Conservation (phyloP, 2,113 vertebrate species). For the Corvus hawaiiensis region DNA sequence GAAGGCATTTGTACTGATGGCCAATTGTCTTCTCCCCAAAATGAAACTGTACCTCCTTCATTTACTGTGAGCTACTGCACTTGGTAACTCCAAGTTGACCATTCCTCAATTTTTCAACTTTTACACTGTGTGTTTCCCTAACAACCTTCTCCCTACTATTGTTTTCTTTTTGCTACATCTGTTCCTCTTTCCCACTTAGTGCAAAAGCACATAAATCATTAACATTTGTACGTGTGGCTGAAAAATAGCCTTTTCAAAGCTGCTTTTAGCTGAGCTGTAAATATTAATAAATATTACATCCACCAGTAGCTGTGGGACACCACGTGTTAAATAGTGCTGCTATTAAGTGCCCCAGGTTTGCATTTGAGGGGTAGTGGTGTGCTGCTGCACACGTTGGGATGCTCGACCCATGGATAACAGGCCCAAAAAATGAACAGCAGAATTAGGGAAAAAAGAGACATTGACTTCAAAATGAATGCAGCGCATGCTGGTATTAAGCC, state of each 20-base stretch:
- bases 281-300: background rate
- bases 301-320: background rate
- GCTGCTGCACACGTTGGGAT: accelerated
- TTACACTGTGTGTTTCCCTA: background rate
- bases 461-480: background rate
- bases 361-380: background rate
- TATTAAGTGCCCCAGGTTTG: background rate
- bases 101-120: background rate
- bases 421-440: background rate
- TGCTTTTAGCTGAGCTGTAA: background rate
- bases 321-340: background rate
- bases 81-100: background rate
- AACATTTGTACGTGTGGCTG: background rate
- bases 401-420: accelerated
- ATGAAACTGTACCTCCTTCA: background rate
- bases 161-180: background rate
- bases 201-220: background rate
- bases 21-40: background rate
- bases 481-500: background rate
- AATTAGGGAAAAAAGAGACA: background rate
- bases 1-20: background rate
- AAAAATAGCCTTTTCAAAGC: background rate
- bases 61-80: background rate
- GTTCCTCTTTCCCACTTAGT: background rate
- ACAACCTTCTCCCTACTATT: background rate